A percentile compares a stretch with the other conserved stretches of the same genome.
Evolutionary conservation across 2,797 vertebrate species (phyloP).

Genomic region (Pangasius sanitwongsei): DNA sequence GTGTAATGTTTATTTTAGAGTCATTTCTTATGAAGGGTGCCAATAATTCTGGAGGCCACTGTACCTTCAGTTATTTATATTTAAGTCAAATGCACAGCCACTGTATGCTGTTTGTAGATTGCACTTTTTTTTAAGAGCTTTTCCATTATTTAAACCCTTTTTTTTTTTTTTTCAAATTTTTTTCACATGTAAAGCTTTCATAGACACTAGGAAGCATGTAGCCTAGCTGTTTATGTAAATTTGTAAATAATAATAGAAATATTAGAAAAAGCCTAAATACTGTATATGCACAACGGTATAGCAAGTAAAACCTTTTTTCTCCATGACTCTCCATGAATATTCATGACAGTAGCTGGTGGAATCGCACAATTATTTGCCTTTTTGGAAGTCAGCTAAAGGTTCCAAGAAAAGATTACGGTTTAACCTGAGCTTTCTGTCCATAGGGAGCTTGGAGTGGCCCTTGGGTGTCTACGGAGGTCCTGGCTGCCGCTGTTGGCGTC

Average conservation of each 20-base stretch:
- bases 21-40: neutral
- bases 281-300: neutral
- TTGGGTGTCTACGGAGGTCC: constrained; percentile 90
- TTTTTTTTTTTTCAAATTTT: no score
- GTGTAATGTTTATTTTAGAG: neutral
- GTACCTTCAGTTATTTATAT: neutral
- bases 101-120: neutral
- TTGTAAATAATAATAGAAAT: neutral
- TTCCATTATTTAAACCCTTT: neutral
- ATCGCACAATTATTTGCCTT: neutral
- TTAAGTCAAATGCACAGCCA: neutral
- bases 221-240: neutral
- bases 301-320: neutral
- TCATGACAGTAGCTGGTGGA: no score
- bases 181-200: neutral
- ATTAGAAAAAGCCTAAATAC: neutral
- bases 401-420: neutral
- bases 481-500: constrained; percentile 85
- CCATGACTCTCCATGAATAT: neutral
- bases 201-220: neutral
- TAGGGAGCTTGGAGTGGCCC: constrained; percentile 88
- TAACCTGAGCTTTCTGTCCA: neutral
- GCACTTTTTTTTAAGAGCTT: neutral
- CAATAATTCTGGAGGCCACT: neutral
- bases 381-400: neutral